Evolutionary conservation across 2,888 invertebrate species (phyloP).

Genomic region (Deilephila elpenor): DNA sequence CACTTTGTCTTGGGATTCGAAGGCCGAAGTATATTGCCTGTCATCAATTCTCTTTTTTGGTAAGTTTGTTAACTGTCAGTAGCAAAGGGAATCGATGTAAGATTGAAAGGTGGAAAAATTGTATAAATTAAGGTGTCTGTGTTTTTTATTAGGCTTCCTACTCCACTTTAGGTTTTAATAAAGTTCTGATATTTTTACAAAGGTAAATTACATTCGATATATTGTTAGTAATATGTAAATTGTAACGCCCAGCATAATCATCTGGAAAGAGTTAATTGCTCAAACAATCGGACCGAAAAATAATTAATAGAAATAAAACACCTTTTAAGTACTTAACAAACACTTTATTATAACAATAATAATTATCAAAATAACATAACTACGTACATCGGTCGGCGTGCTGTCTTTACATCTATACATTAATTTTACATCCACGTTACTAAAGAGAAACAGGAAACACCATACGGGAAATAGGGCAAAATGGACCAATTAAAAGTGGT

Average conservation of each 20-base stretch:
- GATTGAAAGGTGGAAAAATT: too few species aligned
- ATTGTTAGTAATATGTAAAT: too few species aligned
- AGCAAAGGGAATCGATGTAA: too few species aligned
- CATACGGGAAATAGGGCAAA: neutral
- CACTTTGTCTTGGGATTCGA: neutral
- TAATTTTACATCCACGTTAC: neutral
- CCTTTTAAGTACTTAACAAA: constrained; percentile 74
- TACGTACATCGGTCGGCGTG: constrained; percentile 59
- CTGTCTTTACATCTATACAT: constrained; percentile 35
- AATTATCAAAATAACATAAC: constrained; percentile 77
- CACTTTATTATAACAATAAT: constrained; percentile 80
- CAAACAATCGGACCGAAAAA: neutral
- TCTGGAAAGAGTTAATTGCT: too few species aligned
- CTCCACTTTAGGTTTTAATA: too few species aligned
- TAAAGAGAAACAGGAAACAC: neutral
- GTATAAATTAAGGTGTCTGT: too few species aligned
- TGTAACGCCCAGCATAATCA: too few species aligned
- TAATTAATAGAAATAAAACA: constrained; percentile 49
- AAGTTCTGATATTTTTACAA: too few species aligned
- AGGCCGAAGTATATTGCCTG: constrained; percentile 2
- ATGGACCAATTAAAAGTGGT: too few species aligned
- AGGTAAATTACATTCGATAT: too few species aligned
- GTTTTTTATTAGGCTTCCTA: too few species aligned
- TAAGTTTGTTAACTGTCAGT: neutral
- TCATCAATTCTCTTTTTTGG: neutral